Evolutionary conservation across 2,797 vertebrate species (phyloP).

Genomic region (Acanthiza pusilla): DNA sequence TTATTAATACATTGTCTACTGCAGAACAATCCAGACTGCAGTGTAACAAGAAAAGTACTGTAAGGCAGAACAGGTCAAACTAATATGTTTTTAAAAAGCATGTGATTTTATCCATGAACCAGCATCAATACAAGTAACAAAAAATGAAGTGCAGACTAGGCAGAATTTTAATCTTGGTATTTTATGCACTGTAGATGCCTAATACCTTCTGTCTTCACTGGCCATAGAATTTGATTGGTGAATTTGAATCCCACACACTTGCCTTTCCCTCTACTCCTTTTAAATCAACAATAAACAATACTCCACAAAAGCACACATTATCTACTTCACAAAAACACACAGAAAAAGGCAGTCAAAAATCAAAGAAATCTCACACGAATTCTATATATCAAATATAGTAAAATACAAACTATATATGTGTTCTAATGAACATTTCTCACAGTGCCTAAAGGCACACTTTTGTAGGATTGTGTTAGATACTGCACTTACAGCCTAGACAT

Average conservation of each 20-base stretch:
- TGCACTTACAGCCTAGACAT: not conserved
- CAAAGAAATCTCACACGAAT: not conserved
- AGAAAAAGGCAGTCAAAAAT: not conserved
- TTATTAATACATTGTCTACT: not conserved
- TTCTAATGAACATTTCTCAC: not conserved
- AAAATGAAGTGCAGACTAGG: not conserved
- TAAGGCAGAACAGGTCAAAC: not conserved
- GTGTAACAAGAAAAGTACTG: not conserved
- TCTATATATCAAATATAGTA: not conserved
- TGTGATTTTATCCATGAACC: not conserved
- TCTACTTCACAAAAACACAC: not conserved
- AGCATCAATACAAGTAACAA: not conserved
- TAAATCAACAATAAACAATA: not conserved
- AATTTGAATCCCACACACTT: not conserved
- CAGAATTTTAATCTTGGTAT: not conserved
- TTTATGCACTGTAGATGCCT: not conserved
- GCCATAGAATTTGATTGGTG: not conserved
- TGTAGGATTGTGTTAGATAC: not conserved
- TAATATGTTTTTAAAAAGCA: not conserved
- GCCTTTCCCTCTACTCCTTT: not conserved
- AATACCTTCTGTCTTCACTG: not conserved
- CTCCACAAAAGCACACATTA: rapidly evolving
- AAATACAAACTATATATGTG: not conserved
- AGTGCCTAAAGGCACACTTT: not conserved
- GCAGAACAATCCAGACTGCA: not conserved